Conservation (phyloP, 2,113 vertebrate genomes). For the Lasiurus borealis region DNA sequence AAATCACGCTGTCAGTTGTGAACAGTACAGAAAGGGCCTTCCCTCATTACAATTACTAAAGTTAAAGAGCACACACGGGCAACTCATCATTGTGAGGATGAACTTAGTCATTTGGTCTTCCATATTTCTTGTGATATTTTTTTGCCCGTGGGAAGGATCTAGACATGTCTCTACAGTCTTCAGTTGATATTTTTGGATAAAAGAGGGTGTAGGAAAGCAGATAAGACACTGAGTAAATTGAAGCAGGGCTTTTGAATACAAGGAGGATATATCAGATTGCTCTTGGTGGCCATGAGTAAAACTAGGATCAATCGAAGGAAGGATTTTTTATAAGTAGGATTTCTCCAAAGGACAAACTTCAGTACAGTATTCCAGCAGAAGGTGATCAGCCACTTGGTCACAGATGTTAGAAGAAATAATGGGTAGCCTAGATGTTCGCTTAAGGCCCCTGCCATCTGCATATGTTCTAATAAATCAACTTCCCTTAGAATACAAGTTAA, state of each 20-base stretch:
- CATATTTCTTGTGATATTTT: background rate
- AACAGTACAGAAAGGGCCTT: slow-evolving; percentile 62
- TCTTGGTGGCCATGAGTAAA: background rate
- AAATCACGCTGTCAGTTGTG: slow-evolving; percentile 66
- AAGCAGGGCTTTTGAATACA: background rate
- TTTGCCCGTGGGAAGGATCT: background rate
- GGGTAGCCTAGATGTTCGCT: background rate
- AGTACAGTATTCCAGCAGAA: background rate
- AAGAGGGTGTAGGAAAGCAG: background rate
- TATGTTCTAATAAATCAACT: background rate
- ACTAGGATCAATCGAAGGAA: background rate
- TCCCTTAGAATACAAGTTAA: background rate
- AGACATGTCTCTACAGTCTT: background rate
- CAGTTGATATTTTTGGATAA: background rate
- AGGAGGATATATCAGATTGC: background rate
- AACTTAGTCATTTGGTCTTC: background rate
- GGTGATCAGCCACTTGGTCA: background rate
- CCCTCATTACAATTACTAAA: slow-evolving; percentile 52
- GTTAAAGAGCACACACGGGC: background rate
- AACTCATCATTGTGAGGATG: background rate
- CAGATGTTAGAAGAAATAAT: background rate
- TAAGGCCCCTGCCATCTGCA: background rate
- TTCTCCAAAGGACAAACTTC: background rate
- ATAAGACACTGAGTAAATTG: background rate
- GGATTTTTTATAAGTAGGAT: background rate